Evolutionary conservation across 2,888 invertebrate species (phyloP).

Genomic region (Gandaritis pyraliata): DNA sequence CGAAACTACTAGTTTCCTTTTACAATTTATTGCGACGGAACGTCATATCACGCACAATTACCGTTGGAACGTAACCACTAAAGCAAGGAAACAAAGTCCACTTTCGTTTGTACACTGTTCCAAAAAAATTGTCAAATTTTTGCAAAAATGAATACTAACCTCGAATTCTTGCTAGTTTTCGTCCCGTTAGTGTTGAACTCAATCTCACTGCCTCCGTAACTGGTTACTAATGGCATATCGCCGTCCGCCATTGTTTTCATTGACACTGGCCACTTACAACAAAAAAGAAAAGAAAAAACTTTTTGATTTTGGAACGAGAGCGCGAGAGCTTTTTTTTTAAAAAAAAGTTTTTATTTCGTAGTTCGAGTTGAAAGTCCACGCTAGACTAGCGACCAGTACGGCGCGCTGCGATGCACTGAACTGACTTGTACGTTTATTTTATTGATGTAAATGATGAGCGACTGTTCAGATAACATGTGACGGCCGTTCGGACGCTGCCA

Average conservation of each 20-base stretch:
- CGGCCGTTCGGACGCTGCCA: constrained; percentile 61
- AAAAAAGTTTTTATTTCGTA: constrained; percentile 34
- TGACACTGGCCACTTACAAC: constrained; percentile 39
- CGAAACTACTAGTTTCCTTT: constrained; percentile 40
- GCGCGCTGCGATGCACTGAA: constrained; percentile 65
- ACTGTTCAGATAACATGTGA: constrained; percentile 71
- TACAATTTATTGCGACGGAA: constrained; percentile 27
- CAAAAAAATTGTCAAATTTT: constrained; percentile 19
- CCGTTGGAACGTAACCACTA: constrained; percentile 12
- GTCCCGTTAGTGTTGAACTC: constrained; percentile 74
- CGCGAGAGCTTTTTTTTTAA: constrained; percentile 14
- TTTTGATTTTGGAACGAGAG: neutral
- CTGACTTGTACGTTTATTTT: constrained; percentile 62
- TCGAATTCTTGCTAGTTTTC: constrained; percentile 75
- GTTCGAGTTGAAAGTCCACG: constrained; percentile 23
- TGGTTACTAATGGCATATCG: constrained; percentile 75
- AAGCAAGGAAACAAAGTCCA: constrained; percentile 21
- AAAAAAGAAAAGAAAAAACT: constrained; percentile 42
- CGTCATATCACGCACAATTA: constrained; percentile 15
- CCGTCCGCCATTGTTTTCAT: constrained; percentile 74
- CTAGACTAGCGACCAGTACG: constrained; percentile 45
- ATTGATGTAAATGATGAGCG: constrained; percentile 76
- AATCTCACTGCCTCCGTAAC: constrained; percentile 74
- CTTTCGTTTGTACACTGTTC: constrained; percentile 19
- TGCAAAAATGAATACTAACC: constrained; percentile 59